Conservation (phyloP, 2,113 vertebrate genomes). For the Muscicapa adusta region DNA sequence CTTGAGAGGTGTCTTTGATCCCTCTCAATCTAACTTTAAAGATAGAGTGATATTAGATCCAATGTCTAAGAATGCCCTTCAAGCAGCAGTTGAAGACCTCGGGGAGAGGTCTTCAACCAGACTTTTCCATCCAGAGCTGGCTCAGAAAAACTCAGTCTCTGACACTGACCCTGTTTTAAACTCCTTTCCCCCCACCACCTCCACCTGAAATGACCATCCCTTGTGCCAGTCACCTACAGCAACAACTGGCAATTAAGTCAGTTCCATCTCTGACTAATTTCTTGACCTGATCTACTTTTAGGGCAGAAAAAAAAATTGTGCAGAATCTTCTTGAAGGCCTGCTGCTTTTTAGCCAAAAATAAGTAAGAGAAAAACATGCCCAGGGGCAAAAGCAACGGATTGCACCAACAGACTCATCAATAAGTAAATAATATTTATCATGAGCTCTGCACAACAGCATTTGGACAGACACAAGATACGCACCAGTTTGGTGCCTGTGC, state of each 20-base stretch:
- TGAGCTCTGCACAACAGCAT: not conserved
- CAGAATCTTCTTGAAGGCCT: not conserved
- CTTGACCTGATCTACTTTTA: not conserved
- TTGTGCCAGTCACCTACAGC: not conserved
- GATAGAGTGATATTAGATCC: not conserved
- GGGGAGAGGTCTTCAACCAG: not conserved
- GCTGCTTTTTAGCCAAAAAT: not conserved
- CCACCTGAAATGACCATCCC: not conserved
- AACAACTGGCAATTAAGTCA: rapidly evolving
- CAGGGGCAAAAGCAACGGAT: not conserved
- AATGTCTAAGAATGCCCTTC: not conserved
- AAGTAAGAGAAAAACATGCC: not conserved
- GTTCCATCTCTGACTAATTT: not conserved
- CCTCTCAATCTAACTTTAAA: slow-evolving; percentile 18
- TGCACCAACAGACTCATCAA: not conserved
- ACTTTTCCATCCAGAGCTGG: not conserved
- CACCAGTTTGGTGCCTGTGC: not conserved
- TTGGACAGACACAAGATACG: not conserved
- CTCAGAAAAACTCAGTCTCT: not conserved
- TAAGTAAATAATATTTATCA: not conserved
- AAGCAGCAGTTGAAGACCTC: not conserved
- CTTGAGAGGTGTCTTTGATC: slow-evolving; percentile 5
- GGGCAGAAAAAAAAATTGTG: not conserved
- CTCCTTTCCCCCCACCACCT: not conserved
- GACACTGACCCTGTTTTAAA: not conserved